A percentile compares a stretch with the other conserved stretches of the same genome.
These are phyloP conservation scores for Cheilosia scutellata DNA, from an alignment of 2,888 invertebrate species.

Conservation along the genomic window DNA sequence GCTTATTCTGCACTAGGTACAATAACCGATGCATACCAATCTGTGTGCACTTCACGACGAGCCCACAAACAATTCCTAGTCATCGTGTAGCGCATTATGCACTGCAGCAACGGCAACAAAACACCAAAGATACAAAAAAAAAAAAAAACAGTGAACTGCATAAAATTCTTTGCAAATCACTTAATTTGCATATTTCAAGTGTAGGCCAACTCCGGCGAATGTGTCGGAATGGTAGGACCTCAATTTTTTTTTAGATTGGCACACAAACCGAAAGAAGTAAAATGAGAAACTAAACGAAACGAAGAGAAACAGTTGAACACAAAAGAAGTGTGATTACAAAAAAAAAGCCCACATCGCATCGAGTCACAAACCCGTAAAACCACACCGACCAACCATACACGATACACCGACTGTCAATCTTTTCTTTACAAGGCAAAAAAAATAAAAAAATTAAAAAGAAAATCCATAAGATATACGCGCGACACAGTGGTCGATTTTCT, in stretches of 20 bases:
- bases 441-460: neutral
- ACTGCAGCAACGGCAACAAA: slow-evolving; percentile 3
- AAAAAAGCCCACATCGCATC: slow-evolving; percentile 30
- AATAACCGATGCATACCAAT: slow-evolving; percentile 35
- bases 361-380: slow-evolving; percentile 28
- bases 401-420: neutral
- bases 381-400: slow-evolving; percentile 12
- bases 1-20: slow-evolving; percentile 54
- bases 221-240: slow-evolving; percentile 65
- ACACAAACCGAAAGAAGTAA: slow-evolving; percentile 41
- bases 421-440: no score
- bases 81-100: neutral
- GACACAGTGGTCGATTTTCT: neutral
- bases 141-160: slow-evolving; percentile 36
- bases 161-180: slow-evolving; percentile 70
- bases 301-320: slow-evolving; percentile 22
- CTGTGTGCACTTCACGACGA: slow-evolving; percentile 40
- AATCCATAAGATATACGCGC: neutral
- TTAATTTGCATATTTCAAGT: slow-evolving; percentile 76
- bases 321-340: slow-evolving; percentile 17
- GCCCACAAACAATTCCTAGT: neutral
- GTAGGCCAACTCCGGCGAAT: slow-evolving; percentile 71
- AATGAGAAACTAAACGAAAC: slow-evolving; percentile 1
- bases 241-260: slow-evolving; percentile 52
- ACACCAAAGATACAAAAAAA: slow-evolving; percentile 18